Conservation (phyloP, 2,888 invertebrate species). For the Plagiodera versicolora region DNA sequence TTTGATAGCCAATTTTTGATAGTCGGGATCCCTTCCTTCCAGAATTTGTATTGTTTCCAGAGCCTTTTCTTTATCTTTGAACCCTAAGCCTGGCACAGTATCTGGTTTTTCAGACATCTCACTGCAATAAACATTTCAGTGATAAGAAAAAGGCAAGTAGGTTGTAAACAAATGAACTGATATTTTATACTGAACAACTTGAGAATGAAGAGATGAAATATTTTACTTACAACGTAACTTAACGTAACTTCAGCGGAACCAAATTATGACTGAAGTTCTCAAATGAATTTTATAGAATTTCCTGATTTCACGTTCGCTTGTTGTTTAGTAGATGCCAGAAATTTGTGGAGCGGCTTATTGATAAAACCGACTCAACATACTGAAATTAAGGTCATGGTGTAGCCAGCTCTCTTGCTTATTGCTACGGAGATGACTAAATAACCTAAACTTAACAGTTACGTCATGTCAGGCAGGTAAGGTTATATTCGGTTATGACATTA, state of each 20-base stretch:
- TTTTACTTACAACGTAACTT: neutral
- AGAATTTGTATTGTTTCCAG: slow-evolving; percentile 67
- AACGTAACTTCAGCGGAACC: neutral
- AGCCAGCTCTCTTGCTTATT: slow-evolving; percentile 12
- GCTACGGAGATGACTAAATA: slow-evolving; percentile 38
- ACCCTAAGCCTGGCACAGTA: slow-evolving; percentile 73
- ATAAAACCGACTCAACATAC: neutral
- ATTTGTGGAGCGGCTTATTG: neutral
- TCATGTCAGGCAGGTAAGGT: slow-evolving; percentile 30
- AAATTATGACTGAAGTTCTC: neutral
- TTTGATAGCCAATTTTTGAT: slow-evolving; percentile 72
- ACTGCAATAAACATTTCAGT: neutral
- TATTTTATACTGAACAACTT: too few relatives aligned
- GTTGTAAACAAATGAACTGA: too few relatives aligned
- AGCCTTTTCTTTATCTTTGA: slow-evolving; percentile 77
- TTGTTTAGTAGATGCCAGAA: neutral
- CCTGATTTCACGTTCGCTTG: neutral
- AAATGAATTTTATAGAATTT: neutral
- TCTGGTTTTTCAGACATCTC: slow-evolving; percentile 56
- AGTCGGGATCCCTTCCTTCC: slow-evolving; percentile 75
- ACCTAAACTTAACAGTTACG: slow-evolving; percentile 42
- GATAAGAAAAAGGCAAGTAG: too few relatives aligned
- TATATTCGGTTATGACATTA: neutral
- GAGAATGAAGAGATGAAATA: too few relatives aligned
- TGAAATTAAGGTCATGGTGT: neutral